Conservation (phyloP, 1,140 invertebrate species). For the Chrysoperla carnea region DNA sequence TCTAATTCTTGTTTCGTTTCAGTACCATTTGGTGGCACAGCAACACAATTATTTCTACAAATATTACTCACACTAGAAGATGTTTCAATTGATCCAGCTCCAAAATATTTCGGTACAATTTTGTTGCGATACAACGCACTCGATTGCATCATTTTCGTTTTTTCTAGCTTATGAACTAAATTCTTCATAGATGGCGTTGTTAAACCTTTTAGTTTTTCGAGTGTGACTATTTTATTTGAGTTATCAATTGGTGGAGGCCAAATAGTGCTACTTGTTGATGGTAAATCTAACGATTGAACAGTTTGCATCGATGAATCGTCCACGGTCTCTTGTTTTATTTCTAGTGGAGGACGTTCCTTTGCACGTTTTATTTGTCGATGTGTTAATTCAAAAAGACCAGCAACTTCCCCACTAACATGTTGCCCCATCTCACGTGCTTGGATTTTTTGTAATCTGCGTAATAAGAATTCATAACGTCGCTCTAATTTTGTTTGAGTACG, state of each 20-base stretch:
- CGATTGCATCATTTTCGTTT: conserved; percentile 19
- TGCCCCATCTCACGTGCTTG: conserved; percentile 52
- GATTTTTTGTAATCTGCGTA: conserved; percentile 53
- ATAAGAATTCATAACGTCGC: conserved; percentile 45
- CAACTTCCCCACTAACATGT: conserved; percentile 56
- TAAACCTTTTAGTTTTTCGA: conserved; percentile 19
- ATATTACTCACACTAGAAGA: conserved; percentile 8
- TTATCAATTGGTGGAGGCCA: neutral
- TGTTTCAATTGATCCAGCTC: conserved; percentile 36
- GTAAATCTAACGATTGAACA: conserved; percentile 18
- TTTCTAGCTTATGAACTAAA: conserved; percentile 32
- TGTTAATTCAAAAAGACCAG: conserved; percentile 50
- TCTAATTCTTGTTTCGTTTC: conserved; percentile 33
- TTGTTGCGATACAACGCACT: conserved; percentile 13
- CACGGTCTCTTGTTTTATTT: conserved; percentile 6
- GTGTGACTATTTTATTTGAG: conserved; percentile 6
- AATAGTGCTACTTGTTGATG: conserved; percentile 10
- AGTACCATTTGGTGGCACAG: conserved; percentile 26
- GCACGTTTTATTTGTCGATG: conserved; percentile 28
- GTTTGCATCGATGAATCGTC: conserved; percentile 19
- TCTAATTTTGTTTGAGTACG: conserved; percentile 43
- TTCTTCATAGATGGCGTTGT: conserved; percentile 32
- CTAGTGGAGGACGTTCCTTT: conserved; percentile 7
- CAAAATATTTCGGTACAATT: conserved; percentile 33
- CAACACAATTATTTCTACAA: conserved; percentile 9